phyloP scores from a whole-genome alignment of 2,888 invertebrate species.

The Seira ritae region DNA sequence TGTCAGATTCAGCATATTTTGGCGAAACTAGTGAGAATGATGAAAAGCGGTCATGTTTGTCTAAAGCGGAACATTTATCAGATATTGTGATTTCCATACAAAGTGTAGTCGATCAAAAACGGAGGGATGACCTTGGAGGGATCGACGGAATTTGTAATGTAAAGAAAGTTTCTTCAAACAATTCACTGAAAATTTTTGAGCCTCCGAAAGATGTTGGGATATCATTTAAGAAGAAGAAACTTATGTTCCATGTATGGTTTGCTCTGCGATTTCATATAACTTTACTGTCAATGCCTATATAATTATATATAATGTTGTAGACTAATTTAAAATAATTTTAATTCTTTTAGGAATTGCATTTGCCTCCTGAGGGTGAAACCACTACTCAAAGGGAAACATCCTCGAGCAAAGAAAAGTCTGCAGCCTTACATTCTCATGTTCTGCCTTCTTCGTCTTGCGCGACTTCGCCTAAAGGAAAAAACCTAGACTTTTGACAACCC shows the following conservation, averaged over 20 bases:
- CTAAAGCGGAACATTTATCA: slow-evolving; percentile 59
- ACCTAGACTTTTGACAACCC: slow-evolving; percentile 63
- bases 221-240: slow-evolving; percentile 69
- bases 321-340: no score
- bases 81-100: slow-evolving; percentile 69
- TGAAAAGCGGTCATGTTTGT: neutral
- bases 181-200: slow-evolving; percentile 66
- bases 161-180: slow-evolving; percentile 61
- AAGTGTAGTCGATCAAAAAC: slow-evolving; percentile 65
- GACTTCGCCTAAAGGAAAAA: slow-evolving; percentile 65
- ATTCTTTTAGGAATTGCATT: slow-evolving; percentile 65
- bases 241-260: slow-evolving; percentile 67
- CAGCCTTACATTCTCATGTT: slow-evolving; percentile 36
- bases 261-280: neutral
- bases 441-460: slow-evolving; percentile 55
- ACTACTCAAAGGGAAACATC: slow-evolving; percentile 66
- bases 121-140: slow-evolving; percentile 68
- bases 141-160: slow-evolving; percentile 70
- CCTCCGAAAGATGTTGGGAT: slow-evolving; percentile 70
- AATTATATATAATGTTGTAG: no score
- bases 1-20: slow-evolving; percentile 51
- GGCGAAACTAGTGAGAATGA: neutral
- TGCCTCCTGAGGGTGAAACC: slow-evolving; percentile 70
- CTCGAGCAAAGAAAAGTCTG: neutral
- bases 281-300: slow-evolving; percentile 8